Conservation (phyloP, 2,888 invertebrate species). For the Lithophane leautieri region DNA sequence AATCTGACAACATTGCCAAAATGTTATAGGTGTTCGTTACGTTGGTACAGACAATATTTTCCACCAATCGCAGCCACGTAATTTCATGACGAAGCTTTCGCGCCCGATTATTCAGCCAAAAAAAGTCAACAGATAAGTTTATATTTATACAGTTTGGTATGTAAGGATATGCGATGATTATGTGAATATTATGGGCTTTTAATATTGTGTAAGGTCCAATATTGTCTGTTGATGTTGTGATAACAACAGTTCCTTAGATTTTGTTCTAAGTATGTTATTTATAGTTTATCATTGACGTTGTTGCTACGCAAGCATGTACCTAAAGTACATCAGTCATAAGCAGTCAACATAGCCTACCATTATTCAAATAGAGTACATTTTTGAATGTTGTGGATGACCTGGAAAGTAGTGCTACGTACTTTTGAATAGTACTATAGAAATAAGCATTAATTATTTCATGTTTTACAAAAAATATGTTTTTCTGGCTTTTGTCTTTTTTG, state of each 20-base stretch:
- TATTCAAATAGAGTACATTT: constrained; percentile 37
- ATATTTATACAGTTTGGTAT: constrained; percentile 65
- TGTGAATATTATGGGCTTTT: constrained; percentile 3
- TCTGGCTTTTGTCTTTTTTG: background rate
- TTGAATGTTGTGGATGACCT: constrained; percentile 10
- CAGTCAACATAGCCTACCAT: background rate
- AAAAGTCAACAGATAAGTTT: constrained; percentile 76
- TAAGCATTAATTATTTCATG: background rate
- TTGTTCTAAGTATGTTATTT: constrained; percentile 7
- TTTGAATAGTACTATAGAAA: constrained; percentile 17
- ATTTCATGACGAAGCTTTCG: constrained; percentile 86
- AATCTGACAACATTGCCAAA: constrained; percentile 89
- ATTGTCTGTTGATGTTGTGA: background rate
- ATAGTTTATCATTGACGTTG: constrained; percentile 45
- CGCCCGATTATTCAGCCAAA: constrained; percentile 84
- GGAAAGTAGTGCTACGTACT: background rate
- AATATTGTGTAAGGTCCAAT: constrained; percentile 15
- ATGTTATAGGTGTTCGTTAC: constrained; percentile 74
- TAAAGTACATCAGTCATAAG: constrained; percentile 1
- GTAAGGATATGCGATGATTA: constrained; percentile 48
- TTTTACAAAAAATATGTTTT: background rate
- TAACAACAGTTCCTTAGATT: background rate
- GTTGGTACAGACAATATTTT: constrained; percentile 84
- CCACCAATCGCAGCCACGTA: constrained; percentile 78
- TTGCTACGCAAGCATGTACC: constrained; percentile 57